Percentiles rank a stretch among this genome's conserved stretches.
Conservation (phyloP, 2,797 vertebrate genomes). For the Rhabdomys pumilio region DNA sequence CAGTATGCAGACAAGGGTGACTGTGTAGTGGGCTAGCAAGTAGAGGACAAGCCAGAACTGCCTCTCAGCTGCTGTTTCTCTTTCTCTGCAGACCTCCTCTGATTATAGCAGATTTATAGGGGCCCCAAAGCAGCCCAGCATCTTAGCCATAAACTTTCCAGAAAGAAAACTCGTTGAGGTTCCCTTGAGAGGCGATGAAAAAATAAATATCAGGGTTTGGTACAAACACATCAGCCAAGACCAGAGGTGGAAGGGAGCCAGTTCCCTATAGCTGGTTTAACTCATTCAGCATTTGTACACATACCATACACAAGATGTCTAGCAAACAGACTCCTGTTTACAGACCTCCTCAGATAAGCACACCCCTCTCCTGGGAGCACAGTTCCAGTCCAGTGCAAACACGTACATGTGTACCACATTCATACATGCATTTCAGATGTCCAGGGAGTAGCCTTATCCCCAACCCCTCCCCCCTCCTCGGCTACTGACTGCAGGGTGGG, state of each 20-base stretch:
- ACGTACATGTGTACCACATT: neutral
- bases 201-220: constrained; percentile 87
- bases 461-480: constrained; percentile 51
- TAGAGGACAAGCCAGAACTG: constrained; percentile 69
- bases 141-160: constrained; percentile 86
- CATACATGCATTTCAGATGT: constrained; percentile 15
- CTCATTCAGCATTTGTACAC: constrained; percentile 75
- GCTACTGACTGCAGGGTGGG: constrained; percentile 61
- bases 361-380: constrained; percentile 22
- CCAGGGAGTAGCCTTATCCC: constrained; percentile 41
- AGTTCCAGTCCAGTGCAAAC: constrained; percentile 61
- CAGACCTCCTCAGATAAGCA: constrained; percentile 43
- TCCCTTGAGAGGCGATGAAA: constrained; percentile 86
- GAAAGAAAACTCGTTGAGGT: constrained; percentile 86
- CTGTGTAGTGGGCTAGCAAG: constrained; percentile 65
- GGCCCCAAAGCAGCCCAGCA: constrained; percentile 85
- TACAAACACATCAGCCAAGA: constrained; percentile 85
- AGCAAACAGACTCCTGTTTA: constrained; percentile 69
- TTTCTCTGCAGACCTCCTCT: constrained; percentile 82
- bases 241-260: constrained; percentile 77
- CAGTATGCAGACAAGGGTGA: neutral
- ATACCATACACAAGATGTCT: constrained; percentile 41
- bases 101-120: constrained; percentile 86
- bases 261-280: constrained; percentile 78
- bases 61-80: constrained; percentile 78